phyloP scores from a whole-genome alignment of 1,140 invertebrate species.

The Octopus sinensis region DNA sequence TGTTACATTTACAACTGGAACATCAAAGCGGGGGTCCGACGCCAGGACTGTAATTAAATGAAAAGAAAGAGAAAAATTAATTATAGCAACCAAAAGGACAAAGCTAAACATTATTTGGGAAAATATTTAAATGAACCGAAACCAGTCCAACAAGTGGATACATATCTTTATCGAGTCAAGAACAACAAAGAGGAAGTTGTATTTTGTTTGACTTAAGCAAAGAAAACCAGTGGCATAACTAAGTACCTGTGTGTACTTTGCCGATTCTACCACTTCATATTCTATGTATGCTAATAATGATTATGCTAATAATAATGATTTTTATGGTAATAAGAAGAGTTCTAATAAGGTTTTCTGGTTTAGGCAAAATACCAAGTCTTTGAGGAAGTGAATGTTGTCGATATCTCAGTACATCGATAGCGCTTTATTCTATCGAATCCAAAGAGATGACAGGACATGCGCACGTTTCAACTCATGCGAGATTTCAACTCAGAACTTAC shows the following conservation, averaged over 20 bases:
- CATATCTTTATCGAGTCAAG: not conserved
- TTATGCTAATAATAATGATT: no score
- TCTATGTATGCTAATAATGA: no score
- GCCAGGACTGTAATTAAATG: conserved; percentile 17
- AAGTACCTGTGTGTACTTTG: not conserved
- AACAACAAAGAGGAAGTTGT: not conserved
- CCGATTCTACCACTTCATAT: no score
- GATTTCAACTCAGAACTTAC: no score
- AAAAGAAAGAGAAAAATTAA: not conserved
- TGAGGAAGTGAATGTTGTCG: no score
- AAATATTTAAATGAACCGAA: not conserved
- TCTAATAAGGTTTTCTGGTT: no score
- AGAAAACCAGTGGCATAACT: not conserved
- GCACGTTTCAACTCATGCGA: no score
- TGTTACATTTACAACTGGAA: conserved; percentile 87
- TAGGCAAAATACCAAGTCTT: no score
- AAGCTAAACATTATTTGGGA: not conserved
- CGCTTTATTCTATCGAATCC: no score
- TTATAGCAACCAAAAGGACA: not conserved
- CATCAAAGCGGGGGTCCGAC: conserved; percentile 65
- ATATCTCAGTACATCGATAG: no score
- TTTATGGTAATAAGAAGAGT: no score
- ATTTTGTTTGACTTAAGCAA: not conserved
- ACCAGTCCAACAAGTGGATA: not conserved
- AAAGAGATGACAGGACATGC: no score